Conservation (phyloP, 1,140 invertebrate species). For the Drosophila bocqueti region DNA sequence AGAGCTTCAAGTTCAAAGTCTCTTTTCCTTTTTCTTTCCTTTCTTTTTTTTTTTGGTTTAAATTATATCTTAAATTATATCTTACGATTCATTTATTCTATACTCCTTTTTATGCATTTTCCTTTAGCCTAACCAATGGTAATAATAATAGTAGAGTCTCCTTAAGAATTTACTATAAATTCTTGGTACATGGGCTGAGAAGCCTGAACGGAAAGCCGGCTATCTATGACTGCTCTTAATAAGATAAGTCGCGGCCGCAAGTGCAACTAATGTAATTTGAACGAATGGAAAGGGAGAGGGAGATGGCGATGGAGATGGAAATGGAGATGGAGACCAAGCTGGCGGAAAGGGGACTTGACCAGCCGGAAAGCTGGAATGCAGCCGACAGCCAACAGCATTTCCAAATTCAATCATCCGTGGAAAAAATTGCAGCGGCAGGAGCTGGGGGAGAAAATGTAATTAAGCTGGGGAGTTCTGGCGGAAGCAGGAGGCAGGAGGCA, state of each 20-base stretch:
- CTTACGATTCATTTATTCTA: background rate
- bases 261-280: conserved; percentile 68
- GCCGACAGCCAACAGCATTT: conserved; percentile 56
- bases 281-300: conserved; percentile 5
- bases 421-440: conserved; percentile 39
- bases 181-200: background rate
- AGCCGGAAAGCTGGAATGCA: conserved; percentile 18
- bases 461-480: conserved; percentile 34
- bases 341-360: background rate
- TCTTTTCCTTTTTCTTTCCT: background rate
- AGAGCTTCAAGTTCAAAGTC: background rate
- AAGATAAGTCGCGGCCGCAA: conserved; percentile 54
- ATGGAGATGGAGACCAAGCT: background rate
- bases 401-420: conserved; percentile 73
- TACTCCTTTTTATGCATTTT: background rate
- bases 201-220: background rate
- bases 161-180: background rate
- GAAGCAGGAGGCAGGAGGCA: conserved; percentile 1
- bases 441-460: conserved; percentile 43
- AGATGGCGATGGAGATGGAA: background rate
- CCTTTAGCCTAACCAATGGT: background rate
- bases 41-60: background rate
- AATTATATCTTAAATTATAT: background rate
- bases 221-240: conserved; percentile 52
- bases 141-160: background rate